Evolutionary conservation across 2,113 vertebrate genomes (phyloP).

Genomic region (Irena cyanogastra): DNA sequence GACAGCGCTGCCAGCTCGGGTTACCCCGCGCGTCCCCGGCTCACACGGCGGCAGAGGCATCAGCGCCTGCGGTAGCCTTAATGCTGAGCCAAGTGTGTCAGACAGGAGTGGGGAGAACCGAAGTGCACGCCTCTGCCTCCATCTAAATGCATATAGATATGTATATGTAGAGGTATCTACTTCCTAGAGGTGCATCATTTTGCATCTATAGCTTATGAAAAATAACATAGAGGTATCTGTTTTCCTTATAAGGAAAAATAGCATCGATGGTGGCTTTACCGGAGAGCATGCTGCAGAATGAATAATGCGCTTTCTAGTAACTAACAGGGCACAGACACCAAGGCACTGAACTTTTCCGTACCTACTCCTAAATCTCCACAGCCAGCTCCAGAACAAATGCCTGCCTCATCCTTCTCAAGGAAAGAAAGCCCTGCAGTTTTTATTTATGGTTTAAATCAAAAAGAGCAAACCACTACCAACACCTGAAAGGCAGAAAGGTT

Average conservation of each 20-base stretch:
- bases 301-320: background rate
- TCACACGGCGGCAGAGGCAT: background rate
- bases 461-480: background rate
- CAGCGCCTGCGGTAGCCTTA: background rate
- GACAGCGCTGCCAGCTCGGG: background rate
- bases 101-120: fast-evolving
- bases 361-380: background rate
- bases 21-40: background rate
- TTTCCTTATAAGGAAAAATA: constrained; percentile 16
- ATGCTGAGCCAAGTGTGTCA: background rate
- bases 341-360: background rate
- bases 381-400: background rate
- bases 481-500: background rate
- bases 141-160: background rate
- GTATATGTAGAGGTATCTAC: background rate
- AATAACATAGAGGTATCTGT: background rate
- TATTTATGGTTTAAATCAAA: background rate
- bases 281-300: background rate
- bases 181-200: background rate
- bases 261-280: background rate
- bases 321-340: background rate
- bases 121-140: background rate
- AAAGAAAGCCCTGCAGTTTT: background rate
- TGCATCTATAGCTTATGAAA: background rate
- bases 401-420: background rate